These are phyloP conservation scores for Carassius auratus DNA, from an alignment of 2,113 vertebrate species.

Conservation along the genomic window DNA sequence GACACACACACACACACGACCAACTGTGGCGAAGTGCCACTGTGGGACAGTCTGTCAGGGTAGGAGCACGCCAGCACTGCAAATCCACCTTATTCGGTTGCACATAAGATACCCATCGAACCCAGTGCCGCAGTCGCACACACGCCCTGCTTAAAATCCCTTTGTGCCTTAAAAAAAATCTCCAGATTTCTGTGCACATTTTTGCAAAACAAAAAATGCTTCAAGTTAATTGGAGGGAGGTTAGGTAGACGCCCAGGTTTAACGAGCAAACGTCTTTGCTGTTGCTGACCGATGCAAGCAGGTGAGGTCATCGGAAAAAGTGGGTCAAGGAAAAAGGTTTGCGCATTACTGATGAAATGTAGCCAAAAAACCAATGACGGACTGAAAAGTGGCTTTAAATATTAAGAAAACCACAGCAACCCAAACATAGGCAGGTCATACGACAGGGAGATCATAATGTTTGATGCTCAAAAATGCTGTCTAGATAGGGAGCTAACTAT, in stretches of 20 bases:
- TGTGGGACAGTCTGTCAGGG: conserved; percentile 57
- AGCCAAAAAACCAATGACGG: background rate
- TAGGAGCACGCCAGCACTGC: conserved; percentile 42
- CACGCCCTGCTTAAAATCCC: conserved; percentile 27
- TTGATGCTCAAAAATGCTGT: background rate
- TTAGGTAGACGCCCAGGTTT: background rate
- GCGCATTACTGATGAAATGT: background rate
- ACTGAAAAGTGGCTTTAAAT: background rate
- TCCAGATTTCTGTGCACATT: background rate
- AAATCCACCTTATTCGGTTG: conserved; percentile 34
- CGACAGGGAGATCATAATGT: background rate
- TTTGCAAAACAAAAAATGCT: background rate
- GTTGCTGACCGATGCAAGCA: background rate
- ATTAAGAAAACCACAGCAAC: background rate
- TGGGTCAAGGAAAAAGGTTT: conserved; percentile 14
- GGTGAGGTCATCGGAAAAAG: conserved; percentile 23
- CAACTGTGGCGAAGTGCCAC: conserved; percentile 53
- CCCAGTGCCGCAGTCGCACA: conserved; percentile 38
- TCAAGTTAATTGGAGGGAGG: background rate
- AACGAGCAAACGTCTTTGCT: background rate
- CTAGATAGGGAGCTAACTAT: background rate
- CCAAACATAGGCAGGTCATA: background rate
- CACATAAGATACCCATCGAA: conserved; percentile 11
- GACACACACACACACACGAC: conserved; percentile 14
- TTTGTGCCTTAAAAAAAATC: conserved; percentile 10